Evolutionary conservation across 2,113 vertebrate species (phyloP).

Genomic region (Tiliqua scincoides): DNA sequence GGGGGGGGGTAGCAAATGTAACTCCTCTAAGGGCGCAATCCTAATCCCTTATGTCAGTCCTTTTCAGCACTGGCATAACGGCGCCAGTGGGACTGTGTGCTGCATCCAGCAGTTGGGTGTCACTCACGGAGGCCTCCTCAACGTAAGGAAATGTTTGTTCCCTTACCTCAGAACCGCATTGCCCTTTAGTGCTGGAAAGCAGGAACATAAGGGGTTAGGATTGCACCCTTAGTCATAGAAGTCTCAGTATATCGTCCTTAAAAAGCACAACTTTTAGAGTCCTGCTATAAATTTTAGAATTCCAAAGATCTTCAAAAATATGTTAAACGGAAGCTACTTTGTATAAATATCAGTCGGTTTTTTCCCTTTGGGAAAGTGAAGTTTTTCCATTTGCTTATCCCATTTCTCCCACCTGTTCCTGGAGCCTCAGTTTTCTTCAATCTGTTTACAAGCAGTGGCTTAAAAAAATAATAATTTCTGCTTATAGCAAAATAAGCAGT

Average conservation of each 20-base stretch:
- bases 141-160: too few relatives aligned
- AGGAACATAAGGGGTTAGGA: too few relatives aligned
- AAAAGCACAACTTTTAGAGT: conserved; percentile 27
- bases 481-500: conserved; percentile 5
- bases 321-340: conserved; percentile 50
- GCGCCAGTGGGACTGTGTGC: too few relatives aligned
- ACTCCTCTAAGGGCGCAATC: too few relatives aligned
- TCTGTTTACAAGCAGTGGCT: conserved; percentile 61
- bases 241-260: conserved; percentile 30
- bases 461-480: conserved; percentile 45
- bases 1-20: conserved; percentile 2
- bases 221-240: conserved; percentile 22
- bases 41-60: too few relatives aligned
- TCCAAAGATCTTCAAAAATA: conserved; percentile 45
- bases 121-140: too few relatives aligned
- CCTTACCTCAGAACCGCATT: too few relatives aligned
- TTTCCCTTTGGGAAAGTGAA: conserved; percentile 56
- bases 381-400: conserved; percentile 75
- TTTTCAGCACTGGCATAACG: too few relatives aligned
- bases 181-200: too few relatives aligned
- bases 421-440: conserved; percentile 66
- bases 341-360: conserved; percentile 61
- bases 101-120: too few relatives aligned
- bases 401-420: conserved; percentile 73
- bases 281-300: conserved; percentile 37